phyloP scores from a whole-genome alignment of 64 coral and sea anemone species.

The Orbicella faveolata region DNA sequence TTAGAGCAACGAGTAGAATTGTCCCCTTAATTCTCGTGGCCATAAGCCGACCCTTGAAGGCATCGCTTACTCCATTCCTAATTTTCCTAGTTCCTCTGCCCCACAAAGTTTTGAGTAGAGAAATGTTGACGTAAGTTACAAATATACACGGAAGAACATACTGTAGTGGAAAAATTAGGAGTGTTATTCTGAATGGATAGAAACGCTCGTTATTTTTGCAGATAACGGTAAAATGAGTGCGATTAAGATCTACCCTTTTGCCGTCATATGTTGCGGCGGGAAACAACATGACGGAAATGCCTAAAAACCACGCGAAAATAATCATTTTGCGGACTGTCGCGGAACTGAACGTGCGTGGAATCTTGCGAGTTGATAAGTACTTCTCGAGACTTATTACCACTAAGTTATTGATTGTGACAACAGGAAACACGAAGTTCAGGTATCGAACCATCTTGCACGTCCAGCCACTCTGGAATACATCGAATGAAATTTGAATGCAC shows the following conservation, averaged over 20 bases:
- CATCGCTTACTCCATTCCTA: neutral
- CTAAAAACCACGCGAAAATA: constrained; percentile 13
- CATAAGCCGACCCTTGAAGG: neutral
- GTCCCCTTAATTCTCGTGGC: constrained; percentile 8
- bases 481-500: neutral
- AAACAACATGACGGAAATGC: neutral
- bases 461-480: constrained; percentile 43
- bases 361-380: constrained; percentile 11
- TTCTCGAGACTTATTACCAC: constrained; percentile 42
- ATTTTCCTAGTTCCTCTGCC: neutral
- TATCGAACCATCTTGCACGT: constrained; percentile 16
- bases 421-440: constrained; percentile 18
- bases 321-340: constrained; percentile 4
- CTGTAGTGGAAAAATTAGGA: neutral
- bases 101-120: neutral
- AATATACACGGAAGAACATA: constrained; percentile 27
- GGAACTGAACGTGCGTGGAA: constrained; percentile 8
- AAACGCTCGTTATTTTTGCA: constrained; percentile 7
- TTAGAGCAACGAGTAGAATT: constrained; percentile 5
- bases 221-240: neutral
- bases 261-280: neutral
- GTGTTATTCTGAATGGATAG: neutral
- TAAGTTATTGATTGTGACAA: constrained; percentile 28
- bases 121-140: constrained; percentile 7
- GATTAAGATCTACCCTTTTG: neutral